Evolutionary conservation across 2,113 vertebrate species (phyloP).

Genomic region (Aramus guarauna): DNA sequence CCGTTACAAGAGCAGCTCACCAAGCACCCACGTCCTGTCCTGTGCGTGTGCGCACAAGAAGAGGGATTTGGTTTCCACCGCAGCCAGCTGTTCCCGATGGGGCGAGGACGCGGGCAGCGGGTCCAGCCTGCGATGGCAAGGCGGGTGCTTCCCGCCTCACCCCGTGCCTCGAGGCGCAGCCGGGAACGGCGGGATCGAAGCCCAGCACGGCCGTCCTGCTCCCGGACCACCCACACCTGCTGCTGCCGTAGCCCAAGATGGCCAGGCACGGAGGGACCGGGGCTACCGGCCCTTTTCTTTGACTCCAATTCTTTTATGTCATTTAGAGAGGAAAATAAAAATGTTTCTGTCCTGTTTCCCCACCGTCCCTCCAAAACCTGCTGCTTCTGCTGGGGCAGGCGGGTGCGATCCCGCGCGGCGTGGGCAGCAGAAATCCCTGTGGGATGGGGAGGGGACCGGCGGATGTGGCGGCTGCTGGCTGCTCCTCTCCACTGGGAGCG

Average conservation of each 20-base stretch:
- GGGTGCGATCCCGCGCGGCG: rapidly evolving
- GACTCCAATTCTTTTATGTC: not conserved
- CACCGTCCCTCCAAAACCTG: not conserved
- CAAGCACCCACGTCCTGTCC: rapidly evolving
- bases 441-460: not conserved
- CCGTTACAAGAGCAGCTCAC: not conserved
- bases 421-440: not conserved
- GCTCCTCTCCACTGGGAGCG: not conserved
- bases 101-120: not conserved
- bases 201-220: not conserved
- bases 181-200: rapidly evolving
- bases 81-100: not conserved
- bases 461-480: not conserved
- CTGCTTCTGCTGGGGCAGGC: not conserved
- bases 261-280: not conserved
- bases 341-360: not conserved
- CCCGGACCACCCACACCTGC: rapidly evolving
- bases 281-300: not conserved
- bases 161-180: rapidly evolving
- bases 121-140: not conserved
- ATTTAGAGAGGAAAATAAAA: not conserved
- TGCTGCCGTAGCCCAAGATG: not conserved
- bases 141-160: not conserved
- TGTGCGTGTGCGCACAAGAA: not conserved
- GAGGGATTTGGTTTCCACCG: not conserved